Conservation (phyloP, 1,140 invertebrate species). For the Notospermus geniculatus region DNA sequence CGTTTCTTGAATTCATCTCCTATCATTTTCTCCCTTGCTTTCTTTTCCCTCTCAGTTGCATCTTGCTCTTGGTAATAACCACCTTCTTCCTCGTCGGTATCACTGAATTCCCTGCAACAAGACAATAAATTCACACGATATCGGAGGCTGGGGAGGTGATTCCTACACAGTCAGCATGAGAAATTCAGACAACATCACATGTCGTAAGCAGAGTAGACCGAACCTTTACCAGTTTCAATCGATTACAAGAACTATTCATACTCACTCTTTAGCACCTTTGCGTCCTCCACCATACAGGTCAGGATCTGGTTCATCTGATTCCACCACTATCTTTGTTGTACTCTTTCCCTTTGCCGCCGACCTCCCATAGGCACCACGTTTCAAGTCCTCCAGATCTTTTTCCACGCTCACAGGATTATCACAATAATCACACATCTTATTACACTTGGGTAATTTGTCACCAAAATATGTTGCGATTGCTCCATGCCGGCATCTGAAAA, state of each 20-base stretch:
- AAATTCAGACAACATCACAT: too few relatives aligned
- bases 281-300: constrained; percentile 79
- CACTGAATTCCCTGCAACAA: constrained; percentile 33
- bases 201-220: too few relatives aligned
- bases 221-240: too few relatives aligned
- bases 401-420: constrained; percentile 61
- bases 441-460: constrained; percentile 69
- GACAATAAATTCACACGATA: too few relatives aligned
- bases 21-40: constrained; percentile 42
- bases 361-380: constrained; percentile 14
- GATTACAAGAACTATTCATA: too few relatives aligned
- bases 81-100: constrained; percentile 23
- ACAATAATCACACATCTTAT: constrained; percentile 73
- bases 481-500: constrained; percentile 61
- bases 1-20: constrained; percentile 51
- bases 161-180: too few relatives aligned
- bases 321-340: constrained; percentile 38
- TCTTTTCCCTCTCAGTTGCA: constrained; percentile 34
- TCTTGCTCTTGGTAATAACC: constrained; percentile 19
- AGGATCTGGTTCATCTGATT: constrained; percentile 56
- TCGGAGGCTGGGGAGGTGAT: too few relatives aligned
- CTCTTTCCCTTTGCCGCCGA: constrained; percentile 10
- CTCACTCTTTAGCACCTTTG: constrained; percentile 56
- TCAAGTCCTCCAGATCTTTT: constrained; percentile 61
- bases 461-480: constrained; percentile 75